Conservation (phyloP, 2,113 vertebrate species). For the Fukomys damarensis region DNA sequence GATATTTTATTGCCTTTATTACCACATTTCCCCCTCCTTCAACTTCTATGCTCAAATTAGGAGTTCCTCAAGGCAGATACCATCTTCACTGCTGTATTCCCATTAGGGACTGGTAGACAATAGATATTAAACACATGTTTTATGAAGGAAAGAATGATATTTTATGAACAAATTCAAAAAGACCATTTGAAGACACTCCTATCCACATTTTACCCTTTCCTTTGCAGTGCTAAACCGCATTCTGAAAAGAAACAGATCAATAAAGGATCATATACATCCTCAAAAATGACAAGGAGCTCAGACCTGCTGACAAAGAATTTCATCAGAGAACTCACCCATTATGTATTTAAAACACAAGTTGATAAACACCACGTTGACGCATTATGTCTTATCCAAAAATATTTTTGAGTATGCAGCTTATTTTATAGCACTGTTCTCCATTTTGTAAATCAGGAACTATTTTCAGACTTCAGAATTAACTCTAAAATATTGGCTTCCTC, state of each 20-base stretch:
- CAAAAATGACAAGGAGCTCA: background rate
- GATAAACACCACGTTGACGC: background rate
- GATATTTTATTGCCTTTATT: background rate
- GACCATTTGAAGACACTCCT: background rate
- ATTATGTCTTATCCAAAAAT: background rate
- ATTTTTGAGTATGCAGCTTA: background rate
- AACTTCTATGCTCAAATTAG: background rate
- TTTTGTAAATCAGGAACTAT: background rate
- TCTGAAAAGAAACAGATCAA: background rate
- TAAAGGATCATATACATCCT: background rate
- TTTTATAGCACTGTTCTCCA: background rate
- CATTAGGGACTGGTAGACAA: background rate
- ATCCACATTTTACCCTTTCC: background rate
- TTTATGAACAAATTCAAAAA: slow-evolving; percentile 41
- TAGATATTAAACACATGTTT: background rate
- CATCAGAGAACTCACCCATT: background rate
- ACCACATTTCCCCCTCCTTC: background rate
- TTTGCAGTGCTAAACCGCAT: background rate
- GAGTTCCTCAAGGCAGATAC: background rate
- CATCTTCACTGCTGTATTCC: background rate
- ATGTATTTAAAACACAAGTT: slow-evolving; percentile 3
- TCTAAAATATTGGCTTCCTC: background rate
- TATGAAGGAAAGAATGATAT: background rate
- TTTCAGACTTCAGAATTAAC: background rate
- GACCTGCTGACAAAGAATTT: background rate